Conservation (phyloP, 2,113 vertebrate species). For the Myocastor coypus region DNA sequence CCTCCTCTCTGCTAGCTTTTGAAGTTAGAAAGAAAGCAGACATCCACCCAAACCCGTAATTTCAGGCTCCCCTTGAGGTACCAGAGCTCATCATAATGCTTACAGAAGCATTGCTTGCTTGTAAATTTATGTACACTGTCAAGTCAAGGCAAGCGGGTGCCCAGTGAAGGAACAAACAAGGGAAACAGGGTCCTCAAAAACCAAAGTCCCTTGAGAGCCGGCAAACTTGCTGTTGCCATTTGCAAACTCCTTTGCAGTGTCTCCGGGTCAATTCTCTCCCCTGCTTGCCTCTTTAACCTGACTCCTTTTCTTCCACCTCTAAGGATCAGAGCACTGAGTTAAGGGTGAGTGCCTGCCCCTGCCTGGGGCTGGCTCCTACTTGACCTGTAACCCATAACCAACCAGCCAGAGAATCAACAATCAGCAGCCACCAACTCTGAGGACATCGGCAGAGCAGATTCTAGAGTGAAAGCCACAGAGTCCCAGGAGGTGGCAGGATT, state of each 20-base stretch:
- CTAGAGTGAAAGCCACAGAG: background rate
- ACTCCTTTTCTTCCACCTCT: background rate
- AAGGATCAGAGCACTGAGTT: background rate
- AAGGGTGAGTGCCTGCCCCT: background rate
- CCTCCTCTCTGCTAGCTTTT: background rate
- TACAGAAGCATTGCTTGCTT: background rate
- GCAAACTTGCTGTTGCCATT: background rate
- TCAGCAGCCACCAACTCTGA: background rate
- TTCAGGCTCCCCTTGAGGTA: constrained; percentile 20
- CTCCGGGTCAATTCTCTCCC: background rate
- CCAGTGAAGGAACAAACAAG: background rate
- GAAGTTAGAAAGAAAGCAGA: constrained; percentile 32
- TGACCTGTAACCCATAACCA: background rate
- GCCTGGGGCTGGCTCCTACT: background rate
- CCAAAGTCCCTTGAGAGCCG: background rate
- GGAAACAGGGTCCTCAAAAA: background rate
- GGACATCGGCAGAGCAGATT: background rate
- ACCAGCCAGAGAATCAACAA: background rate
- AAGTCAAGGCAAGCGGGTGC: constrained; percentile 3
- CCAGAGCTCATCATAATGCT: background rate
- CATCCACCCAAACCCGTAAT: constrained; percentile 24
- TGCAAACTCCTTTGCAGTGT: constrained; percentile 1
- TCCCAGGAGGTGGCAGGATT: background rate
- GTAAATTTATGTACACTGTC: background rate
- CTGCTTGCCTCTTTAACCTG: background rate